phyloP scores from a whole-genome alignment of 2,888 invertebrate genomes.

The Syritta pipiens region DNA sequence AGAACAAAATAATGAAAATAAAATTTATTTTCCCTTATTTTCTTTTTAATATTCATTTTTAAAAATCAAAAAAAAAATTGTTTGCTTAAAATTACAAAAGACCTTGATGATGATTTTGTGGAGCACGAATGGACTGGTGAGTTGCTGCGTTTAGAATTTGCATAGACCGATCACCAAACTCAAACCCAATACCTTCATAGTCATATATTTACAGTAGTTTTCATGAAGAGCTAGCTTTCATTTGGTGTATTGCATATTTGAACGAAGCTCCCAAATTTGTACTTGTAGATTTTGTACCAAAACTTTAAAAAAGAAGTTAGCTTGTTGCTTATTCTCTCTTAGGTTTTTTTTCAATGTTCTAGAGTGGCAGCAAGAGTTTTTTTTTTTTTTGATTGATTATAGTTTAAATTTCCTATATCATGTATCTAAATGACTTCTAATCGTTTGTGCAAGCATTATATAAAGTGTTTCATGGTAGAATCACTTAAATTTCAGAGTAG shows the following conservation, averaged over 20 bases:
- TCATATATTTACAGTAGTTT: slow-evolving; percentile 29
- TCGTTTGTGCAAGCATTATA: too few relatives aligned
- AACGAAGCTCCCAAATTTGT: not conserved
- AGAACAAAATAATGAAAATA: slow-evolving; percentile 46
- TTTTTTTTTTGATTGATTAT: too few relatives aligned
- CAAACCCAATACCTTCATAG: slow-evolving; percentile 19
- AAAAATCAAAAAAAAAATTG: slow-evolving; percentile 40
- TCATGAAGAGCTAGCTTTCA: slow-evolving; percentile 1
- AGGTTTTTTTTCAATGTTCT: too few relatives aligned
- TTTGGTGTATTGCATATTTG: slow-evolving; percentile 20
- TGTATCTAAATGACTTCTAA: too few relatives aligned
- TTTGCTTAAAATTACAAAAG: slow-evolving; percentile 71
- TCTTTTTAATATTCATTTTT: slow-evolving; percentile 40
- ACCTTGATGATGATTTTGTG: slow-evolving; percentile 78
- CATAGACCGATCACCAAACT: slow-evolving; percentile 22
- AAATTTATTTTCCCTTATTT: slow-evolving; percentile 45
- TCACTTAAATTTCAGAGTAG: too few relatives aligned
- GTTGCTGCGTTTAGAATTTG: slow-evolving; percentile 70
- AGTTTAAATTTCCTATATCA: too few relatives aligned
- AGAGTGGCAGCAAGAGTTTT: too few relatives aligned
- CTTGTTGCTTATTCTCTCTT: too few relatives aligned
- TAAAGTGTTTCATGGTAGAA: too few relatives aligned
- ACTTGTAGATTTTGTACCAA: slow-evolving; percentile 2
- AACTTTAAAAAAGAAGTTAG: not conserved
- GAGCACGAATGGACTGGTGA: slow-evolving; percentile 79